Evolutionary conservation across 2,888 invertebrate species (phyloP), one percentile per base, ranked within the genome.

Genomic region (Leptinotarsa juncta): DNA sequence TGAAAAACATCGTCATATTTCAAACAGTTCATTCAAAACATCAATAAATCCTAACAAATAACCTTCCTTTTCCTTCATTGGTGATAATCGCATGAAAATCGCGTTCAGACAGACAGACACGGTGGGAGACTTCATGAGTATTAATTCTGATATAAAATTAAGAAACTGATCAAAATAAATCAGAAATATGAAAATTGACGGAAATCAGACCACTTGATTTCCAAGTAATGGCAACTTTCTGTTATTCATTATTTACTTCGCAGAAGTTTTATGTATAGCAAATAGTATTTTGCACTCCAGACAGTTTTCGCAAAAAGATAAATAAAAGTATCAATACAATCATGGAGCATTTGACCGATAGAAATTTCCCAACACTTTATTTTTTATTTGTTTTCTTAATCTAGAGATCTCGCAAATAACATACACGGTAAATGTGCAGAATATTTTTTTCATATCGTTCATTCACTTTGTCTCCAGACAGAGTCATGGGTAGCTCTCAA

Each of bases 391-490:
- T 76, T 72, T 74, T 74, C 73, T 71, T 78, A 72, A 78, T 78
- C 76, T 72, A 71, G 50, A 67, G 60, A 77, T 76, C 75, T 77
- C 72, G 73, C 76, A 77, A 78, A 78, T 72, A 75, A 60, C 68
- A 75, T 67, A 72, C 74, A 73, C 55, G 74, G 72, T 76, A 74
- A 77, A 48, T 51, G 76, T 77, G 78, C 78, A 78, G 69, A 76
- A 78, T 73, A 73, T 76, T 78, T 78, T 74, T 26, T 77, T 73
- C 72, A 67, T 78, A 78, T 78, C 78, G 78, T 78, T 67, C 78
- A 71, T 78, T 78, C 74, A 78, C 78, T 60, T 77, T 73, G 69
- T 60, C 69, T 57, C 69, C 69, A 69, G 55, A 55, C 57, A 57
- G 15, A 20, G 23, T 15, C 57, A 57, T 57, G 14, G 53, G 57